Conservation (phyloP, 2,113 vertebrate species). For the Peucedramus taeniatus region DNA sequence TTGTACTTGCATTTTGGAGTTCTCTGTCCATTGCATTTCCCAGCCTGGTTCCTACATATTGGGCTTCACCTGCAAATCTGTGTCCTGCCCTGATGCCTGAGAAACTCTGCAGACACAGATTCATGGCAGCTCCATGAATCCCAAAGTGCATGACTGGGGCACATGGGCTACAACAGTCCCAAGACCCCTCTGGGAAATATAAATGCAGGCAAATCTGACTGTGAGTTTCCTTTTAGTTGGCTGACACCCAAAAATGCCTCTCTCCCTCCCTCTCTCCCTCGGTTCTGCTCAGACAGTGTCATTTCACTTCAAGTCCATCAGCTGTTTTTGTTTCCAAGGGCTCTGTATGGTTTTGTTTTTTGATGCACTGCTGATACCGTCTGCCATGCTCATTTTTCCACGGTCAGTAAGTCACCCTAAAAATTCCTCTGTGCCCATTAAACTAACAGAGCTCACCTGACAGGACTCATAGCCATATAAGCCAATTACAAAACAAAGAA, state of each 20-base stretch:
- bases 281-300: background rate
- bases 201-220: background rate
- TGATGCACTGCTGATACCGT: slow-evolving; percentile 20
- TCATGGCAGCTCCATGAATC: background rate
- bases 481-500: background rate
- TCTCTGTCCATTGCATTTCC: background rate
- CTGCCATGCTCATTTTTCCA: background rate
- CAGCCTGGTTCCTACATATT: accelerated
- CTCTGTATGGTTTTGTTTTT: background rate
- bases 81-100: accelerated
- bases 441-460: slow-evolving; percentile 37
- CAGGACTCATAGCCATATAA: background rate
- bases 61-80: background rate
- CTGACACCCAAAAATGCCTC: background rate
- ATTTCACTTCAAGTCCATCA: slow-evolving; percentile 30
- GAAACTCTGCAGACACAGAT: background rate
- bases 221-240: background rate
- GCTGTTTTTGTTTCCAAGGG: slow-evolving; percentile 38
- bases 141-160: accelerated
- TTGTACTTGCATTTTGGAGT: accelerated
- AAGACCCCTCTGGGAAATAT: background rate
- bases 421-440: slow-evolving; percentile 49
- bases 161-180: background rate
- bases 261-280: background rate
- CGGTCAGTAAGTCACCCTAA: slow-evolving; percentile 37